Conservation (phyloP, 2,113 vertebrate genomes). For the Centropus bengalensis region DNA sequence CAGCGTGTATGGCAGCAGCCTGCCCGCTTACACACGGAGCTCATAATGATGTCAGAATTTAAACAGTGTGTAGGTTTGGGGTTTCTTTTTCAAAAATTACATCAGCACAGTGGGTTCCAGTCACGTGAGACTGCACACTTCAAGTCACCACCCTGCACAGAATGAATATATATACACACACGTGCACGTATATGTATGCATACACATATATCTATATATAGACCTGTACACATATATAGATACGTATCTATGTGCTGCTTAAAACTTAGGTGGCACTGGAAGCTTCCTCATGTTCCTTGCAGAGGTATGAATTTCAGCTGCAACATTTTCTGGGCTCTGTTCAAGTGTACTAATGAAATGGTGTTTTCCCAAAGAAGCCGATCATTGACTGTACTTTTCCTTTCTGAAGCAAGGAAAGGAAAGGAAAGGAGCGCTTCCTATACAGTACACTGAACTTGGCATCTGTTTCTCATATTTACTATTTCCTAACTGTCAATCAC, state of each 20-base stretch:
- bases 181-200: neutral
- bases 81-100: neutral
- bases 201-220: neutral
- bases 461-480: neutral
- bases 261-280: neutral
- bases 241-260: fast-evolving
- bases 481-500: neutral
- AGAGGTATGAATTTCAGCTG: neutral
- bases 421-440: neutral
- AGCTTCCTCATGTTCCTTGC: neutral
- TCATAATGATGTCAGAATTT: neutral
- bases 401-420: neutral
- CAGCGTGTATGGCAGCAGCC: neutral
- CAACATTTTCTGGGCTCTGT: neutral
- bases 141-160: neutral
- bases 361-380: neutral
- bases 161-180: neutral
- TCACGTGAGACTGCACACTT: neutral
- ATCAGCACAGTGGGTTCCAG: neutral
- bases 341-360: neutral
- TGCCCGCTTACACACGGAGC: neutral
- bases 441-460: neutral
- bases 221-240: neutral
- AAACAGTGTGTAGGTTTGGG: neutral
- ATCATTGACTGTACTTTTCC: neutral